Evolutionary conservation across 2,797 vertebrate species (phyloP).

Genomic region (Lagorchestes hirsutus): DNA sequence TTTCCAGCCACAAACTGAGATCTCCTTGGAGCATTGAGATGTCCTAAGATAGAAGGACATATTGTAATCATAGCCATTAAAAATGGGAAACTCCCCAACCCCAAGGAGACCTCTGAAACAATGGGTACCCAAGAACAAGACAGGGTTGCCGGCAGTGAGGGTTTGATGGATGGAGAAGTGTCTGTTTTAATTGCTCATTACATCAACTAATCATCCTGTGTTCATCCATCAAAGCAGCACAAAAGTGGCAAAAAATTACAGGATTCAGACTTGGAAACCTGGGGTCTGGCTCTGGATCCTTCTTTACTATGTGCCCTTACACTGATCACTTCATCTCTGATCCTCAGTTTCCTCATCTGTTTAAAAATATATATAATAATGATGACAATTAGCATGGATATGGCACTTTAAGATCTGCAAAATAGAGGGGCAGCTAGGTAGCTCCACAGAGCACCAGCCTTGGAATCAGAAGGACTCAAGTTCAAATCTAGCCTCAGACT

Average conservation of each 20-base stretch:
- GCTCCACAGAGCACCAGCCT: too few relatives aligned
- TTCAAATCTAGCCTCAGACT: too few relatives aligned
- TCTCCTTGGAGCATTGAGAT: background rate
- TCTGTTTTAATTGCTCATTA: constrained; percentile 63
- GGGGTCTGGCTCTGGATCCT: background rate
- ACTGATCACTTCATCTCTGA: background rate
- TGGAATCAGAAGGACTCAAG: too few relatives aligned
- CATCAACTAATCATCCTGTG: constrained; percentile 50
- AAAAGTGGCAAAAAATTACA: background rate
- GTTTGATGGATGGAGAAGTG: constrained; percentile 62
- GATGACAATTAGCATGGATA: background rate
- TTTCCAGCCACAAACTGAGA: background rate
- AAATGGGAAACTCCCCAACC: constrained; percentile 42
- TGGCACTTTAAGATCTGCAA: background rate
- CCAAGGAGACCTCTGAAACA: constrained; percentile 45
- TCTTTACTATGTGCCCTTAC: background rate
- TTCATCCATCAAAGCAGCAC: constrained; percentile 50
- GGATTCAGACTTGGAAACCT: background rate
- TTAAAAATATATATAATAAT: background rate
- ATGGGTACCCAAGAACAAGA: constrained; percentile 1
- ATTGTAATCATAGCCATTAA: constrained; percentile 50
- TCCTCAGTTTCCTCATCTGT: background rate
- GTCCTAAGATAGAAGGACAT: background rate
- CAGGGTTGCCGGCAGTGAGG: constrained; percentile 38
- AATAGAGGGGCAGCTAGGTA: too few relatives aligned